Conservation (phyloP, 2,888 invertebrate species). For the Criorhina ranunculi region DNA sequence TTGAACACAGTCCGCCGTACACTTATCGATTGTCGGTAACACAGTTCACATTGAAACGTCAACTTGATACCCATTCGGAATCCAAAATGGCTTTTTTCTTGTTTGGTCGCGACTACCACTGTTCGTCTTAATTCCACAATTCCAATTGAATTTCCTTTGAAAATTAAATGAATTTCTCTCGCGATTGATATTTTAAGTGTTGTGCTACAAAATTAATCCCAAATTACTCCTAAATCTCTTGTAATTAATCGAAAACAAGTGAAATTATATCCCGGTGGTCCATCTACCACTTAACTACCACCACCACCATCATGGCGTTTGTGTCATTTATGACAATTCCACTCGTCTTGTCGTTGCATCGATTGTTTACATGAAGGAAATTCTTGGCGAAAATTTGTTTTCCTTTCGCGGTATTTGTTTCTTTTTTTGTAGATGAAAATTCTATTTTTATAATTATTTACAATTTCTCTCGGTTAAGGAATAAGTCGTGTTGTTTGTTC, state of each 20-base stretch:
- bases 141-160: slow-evolving; percentile 16
- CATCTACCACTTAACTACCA: not conserved
- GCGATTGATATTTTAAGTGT: slow-evolving; percentile 34
- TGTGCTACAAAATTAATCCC: not conserved
- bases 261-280: slow-evolving; percentile 67
- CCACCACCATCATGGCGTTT: slow-evolving; percentile 24
- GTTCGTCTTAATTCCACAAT: slow-evolving; percentile 20
- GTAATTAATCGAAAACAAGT: slow-evolving; percentile 30
- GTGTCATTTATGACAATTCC: slow-evolving; percentile 46
- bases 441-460: slow-evolving; percentile 64
- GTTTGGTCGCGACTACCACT: not conserved
- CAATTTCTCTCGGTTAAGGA: slow-evolving; percentile 21
- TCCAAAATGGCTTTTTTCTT: slow-evolving; percentile 69
- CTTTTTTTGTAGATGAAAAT: slow-evolving; percentile 1
- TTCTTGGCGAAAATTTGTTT: slow-evolving; percentile 35
- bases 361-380: slow-evolving; percentile 68
- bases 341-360: slow-evolving; percentile 43
- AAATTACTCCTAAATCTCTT: not conserved
- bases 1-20: slow-evolving; percentile 28
- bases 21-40: slow-evolving; percentile 62
- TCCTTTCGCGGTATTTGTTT: too few species aligned
- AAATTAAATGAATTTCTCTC: not conserved
- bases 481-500: slow-evolving; percentile 3
- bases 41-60: slow-evolving; percentile 24
- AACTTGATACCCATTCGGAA: slow-evolving; percentile 28